Conservation (phyloP, 1,140 invertebrate species). For the Brachionus calyciflorus region DNA sequence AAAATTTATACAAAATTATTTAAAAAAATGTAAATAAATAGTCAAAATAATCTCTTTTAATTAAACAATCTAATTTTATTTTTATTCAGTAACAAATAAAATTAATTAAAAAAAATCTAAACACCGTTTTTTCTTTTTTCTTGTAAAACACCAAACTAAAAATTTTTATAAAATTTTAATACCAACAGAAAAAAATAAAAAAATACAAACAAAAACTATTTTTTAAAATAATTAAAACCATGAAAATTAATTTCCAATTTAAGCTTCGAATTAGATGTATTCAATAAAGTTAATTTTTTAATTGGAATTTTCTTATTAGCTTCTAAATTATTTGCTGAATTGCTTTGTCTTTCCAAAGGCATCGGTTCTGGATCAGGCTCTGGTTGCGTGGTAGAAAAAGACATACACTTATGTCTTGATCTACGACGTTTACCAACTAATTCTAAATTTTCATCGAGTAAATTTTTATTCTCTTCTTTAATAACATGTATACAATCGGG, state of each 20-base stretch:
- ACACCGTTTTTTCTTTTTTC: too few species aligned
- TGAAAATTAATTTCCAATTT: slow-evolving; percentile 46
- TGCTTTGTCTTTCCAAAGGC: neutral
- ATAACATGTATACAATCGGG: neutral
- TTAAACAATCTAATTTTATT: too few species aligned
- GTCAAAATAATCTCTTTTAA: too few species aligned
- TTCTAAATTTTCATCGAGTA: neutral
- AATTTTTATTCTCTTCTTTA: neutral
- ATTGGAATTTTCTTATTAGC: neutral
- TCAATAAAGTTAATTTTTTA: slow-evolving; percentile 26
- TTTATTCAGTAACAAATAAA: too few species aligned
- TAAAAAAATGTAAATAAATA: too few species aligned
- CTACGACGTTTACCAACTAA: neutral
- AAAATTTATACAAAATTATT: too few species aligned
- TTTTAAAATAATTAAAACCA: slow-evolving; percentile 23
- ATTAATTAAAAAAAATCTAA: too few species aligned
- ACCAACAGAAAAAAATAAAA: too few species aligned
- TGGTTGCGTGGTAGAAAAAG: neutral
- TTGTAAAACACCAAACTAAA: too few species aligned
- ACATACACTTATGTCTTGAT: neutral
- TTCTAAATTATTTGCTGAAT: neutral
- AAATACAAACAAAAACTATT: neutral
- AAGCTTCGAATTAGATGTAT: slow-evolving; percentile 33
- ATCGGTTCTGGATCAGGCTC: neutral
- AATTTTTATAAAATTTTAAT: too few species aligned